Percentiles rank a stretch among this genome's conserved stretches.
phyloP scores from a whole-genome alignment of 2,113 vertebrate genomes.

The Peromyscus californicus region DNA sequence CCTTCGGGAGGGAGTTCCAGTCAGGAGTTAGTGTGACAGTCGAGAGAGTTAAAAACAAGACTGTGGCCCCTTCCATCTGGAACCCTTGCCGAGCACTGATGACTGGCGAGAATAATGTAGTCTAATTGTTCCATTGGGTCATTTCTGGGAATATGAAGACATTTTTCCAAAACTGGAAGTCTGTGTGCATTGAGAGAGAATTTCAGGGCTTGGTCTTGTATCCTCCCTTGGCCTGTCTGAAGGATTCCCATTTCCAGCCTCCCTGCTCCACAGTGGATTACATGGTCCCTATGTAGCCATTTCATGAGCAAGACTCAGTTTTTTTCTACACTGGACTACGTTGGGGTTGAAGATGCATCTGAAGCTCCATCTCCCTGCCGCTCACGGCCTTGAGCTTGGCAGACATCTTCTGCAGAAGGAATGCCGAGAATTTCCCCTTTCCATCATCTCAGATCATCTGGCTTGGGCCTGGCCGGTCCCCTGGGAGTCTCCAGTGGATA shows the following conservation, averaged over 20 bases:
- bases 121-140: slow-evolving; percentile 78
- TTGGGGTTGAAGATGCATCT: slow-evolving; percentile 35
- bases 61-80: slow-evolving; percentile 50
- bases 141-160: slow-evolving; percentile 84
- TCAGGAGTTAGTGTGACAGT: background rate
- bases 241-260: background rate
- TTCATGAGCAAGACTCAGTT: background rate
- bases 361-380: slow-evolving; percentile 59
- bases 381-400: slow-evolving; percentile 82
- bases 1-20: background rate
- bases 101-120: slow-evolving; percentile 71
- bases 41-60: slow-evolving; percentile 57
- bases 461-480: slow-evolving; percentile 83
- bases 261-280: background rate
- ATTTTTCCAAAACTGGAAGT: slow-evolving; percentile 80
- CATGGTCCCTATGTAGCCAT: background rate
- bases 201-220: background rate
- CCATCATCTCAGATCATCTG: slow-evolving; percentile 86
- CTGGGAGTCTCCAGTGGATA: slow-evolving; percentile 84
- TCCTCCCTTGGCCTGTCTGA: background rate
- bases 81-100: slow-evolving; percentile 35
- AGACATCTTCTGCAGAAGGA: slow-evolving; percentile 81
- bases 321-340: background rate
- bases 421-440: slow-evolving; percentile 89
- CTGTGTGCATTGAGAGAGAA: slow-evolving; percentile 32